A percentile compares a stretch with the other conserved stretches of the same genome.
Conservation (phyloP, 2,797 vertebrate species). For the Sorex maritimensis region DNA sequence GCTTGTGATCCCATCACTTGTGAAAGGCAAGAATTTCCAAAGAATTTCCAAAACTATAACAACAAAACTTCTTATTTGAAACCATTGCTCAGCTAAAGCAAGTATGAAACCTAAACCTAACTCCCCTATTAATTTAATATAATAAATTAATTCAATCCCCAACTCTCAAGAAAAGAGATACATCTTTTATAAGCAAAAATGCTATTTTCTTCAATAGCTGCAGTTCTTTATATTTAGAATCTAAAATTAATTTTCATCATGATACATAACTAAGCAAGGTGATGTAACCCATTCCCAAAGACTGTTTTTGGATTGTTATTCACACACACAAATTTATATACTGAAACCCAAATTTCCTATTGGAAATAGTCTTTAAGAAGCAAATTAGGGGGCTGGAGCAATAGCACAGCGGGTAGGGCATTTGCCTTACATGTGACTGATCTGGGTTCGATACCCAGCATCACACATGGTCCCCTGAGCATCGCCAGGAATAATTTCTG, state of each 20-base stretch:
- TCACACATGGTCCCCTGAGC: too few relatives aligned
- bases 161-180: background rate
- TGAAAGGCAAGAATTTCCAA: background rate
- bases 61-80: background rate
- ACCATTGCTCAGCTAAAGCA: background rate
- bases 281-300: background rate
- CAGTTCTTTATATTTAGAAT: background rate
- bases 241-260: constrained; percentile 13
- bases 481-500: too few relatives aligned
- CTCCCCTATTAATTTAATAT: background rate
- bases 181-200: background rate
- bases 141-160: background rate
- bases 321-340: too few relatives aligned
- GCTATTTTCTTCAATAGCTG: background rate
- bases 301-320: background rate
- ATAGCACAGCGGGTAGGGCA: too few relatives aligned
- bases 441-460: too few relatives aligned
- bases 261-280: background rate
- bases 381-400: too few relatives aligned
- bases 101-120: background rate
- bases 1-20: background rate
- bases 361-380: too few relatives aligned
- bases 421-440: too few relatives aligned
- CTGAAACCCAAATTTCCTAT: background rate
- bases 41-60: background rate